These are phyloP conservation scores for Druon quercuslanigerum DNA, from an alignment of 1,140 invertebrate genomes.

Conservation along the genomic window DNA sequence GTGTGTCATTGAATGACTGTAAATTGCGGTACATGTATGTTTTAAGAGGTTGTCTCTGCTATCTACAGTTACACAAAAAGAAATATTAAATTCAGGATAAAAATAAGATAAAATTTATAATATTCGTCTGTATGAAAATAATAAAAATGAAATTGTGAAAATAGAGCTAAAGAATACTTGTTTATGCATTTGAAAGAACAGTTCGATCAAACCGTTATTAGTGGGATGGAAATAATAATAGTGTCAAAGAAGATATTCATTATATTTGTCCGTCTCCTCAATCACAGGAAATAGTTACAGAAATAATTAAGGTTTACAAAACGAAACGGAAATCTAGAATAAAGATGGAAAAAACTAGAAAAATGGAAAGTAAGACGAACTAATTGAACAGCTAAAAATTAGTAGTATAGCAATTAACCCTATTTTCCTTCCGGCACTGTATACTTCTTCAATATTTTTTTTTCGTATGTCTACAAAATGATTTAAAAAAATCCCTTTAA, in stretches of 20 bases:
- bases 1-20: slow-evolving; percentile 22
- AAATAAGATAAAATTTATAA: not conserved
- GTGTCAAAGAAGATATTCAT: slow-evolving; percentile 9
- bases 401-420: too few relatives aligned
- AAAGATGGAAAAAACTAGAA: not conserved
- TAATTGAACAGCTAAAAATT: too few relatives aligned
- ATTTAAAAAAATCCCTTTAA: too few relatives aligned
- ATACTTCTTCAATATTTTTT: too few relatives aligned
- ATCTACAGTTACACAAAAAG: not conserved
- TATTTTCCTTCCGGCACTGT: too few relatives aligned
- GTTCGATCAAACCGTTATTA: slow-evolving; percentile 19
- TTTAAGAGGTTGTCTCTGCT: too few relatives aligned
- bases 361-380: not conserved
- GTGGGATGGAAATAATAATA: slow-evolving; percentile 10
- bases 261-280: not conserved
- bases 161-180: not conserved
- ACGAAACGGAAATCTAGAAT: not conserved
- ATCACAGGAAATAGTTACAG: not conserved
- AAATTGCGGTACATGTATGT: not conserved
- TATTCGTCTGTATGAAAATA: not conserved
- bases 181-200: not conserved
- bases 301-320: not conserved
- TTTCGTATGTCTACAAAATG: too few relatives aligned
- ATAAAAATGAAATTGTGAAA: not conserved
- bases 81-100: not conserved